Base-by-base conservation (phyloP, 1,140 invertebrate species). In the Goniozus legneri region DNA sequence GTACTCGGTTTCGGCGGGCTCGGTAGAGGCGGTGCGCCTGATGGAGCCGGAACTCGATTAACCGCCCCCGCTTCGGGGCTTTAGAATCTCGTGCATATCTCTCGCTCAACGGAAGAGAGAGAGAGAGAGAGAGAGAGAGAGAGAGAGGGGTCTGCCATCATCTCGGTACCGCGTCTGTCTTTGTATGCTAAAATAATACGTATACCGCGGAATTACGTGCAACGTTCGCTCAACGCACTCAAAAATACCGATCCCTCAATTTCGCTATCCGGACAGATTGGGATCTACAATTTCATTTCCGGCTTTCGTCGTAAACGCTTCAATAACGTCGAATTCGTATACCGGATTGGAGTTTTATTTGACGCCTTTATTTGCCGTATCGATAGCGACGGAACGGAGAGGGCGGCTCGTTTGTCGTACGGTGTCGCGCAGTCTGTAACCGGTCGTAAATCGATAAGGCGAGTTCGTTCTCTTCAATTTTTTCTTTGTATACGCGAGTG, bases 111-210 rank as follows among this genome's bases (percentile, higher is more conserved):
- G 46, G n/a, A n/a, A n/a, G n/a, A n/a, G n/a, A n/a, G n/a, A n/a
- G n/a, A n/a, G n/a, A n/a, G n/a, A n/a, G n/a, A n/a, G n/a, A n/a
- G n/a, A n/a, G n/a, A n/a, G n/a, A n/a, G n/a, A n/a, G n/a, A n/a
- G n/a, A n/a, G n/a, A n/a, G n/a, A n/a, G n/a, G n/a, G n/a, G n/a
- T n/a, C n/a, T n/a, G 61, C 66, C 63, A 70, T 69, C 69, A 70
- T 65, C n/a, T n/a, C n/a, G n/a, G n/a, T n/a, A n/a, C n/a, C n/a
- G n/a, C n/a, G 64, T 62, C 67, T 64, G 63, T 66, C 64, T 67
- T 69, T 70, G 67, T 66, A 70, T 70, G 66, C 63, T 70, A 70
- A 70, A 67, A n/a, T n/a, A n/a, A n/a, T n/a, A n/a, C n/a, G n/a
- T 60, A 70, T 61, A 64, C 67, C 66, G 56, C 48, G 47, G 46